Evolutionary conservation across 2,888 invertebrate genomes (phyloP).

Genomic region (Laothoe populi): DNA sequence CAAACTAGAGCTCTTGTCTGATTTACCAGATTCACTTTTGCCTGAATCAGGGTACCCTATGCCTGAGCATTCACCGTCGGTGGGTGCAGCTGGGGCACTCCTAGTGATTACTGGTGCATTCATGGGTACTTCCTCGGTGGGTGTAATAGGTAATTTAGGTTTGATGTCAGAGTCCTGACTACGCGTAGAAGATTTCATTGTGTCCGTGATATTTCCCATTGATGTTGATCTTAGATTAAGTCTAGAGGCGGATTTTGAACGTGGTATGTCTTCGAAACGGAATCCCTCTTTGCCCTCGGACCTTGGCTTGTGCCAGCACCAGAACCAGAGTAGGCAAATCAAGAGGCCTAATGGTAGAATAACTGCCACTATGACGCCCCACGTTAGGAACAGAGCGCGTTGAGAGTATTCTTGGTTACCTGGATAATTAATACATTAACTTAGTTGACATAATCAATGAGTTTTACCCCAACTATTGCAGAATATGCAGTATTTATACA

Average conservation of each 20-base stretch:
- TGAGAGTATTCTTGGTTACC: slow-evolving; percentile 89
- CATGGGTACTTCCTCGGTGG: slow-evolving; percentile 68
- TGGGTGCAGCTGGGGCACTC: slow-evolving; percentile 62
- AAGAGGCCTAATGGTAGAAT: slow-evolving; percentile 88
- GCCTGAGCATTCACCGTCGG: slow-evolving; percentile 77
- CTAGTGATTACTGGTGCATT: slow-evolving; percentile 51
- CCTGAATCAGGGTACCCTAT: slow-evolving; percentile 82
- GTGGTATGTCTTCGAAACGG: slow-evolving; percentile 82
- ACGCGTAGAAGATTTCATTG: slow-evolving; percentile 74
- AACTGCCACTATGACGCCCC: slow-evolving; percentile 89
- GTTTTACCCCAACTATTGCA: not conserved
- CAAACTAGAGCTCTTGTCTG: slow-evolving; percentile 75
- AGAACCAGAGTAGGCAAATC: slow-evolving; percentile 86
- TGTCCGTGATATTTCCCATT: slow-evolving; percentile 82
- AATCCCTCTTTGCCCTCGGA: slow-evolving; percentile 85
- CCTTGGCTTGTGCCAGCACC: slow-evolving; percentile 85
- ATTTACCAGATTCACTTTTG: slow-evolving; percentile 79
- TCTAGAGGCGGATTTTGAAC: slow-evolving; percentile 85
- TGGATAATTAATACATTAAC: slow-evolving; percentile 60
- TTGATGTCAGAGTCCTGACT: slow-evolving; percentile 69
- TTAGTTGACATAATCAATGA: slow-evolving; percentile 1
- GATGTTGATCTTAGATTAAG: slow-evolving; percentile 82
- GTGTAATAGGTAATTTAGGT: slow-evolving; percentile 65
- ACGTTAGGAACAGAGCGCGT: slow-evolving; percentile 89
- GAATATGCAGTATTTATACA: not conserved